A percentile compares a stretch with the other conserved stretches of the same genome.
Evolutionary conservation across 1,140 invertebrate species (phyloP).

Genomic region (Dolichoris vasculosae): DNA sequence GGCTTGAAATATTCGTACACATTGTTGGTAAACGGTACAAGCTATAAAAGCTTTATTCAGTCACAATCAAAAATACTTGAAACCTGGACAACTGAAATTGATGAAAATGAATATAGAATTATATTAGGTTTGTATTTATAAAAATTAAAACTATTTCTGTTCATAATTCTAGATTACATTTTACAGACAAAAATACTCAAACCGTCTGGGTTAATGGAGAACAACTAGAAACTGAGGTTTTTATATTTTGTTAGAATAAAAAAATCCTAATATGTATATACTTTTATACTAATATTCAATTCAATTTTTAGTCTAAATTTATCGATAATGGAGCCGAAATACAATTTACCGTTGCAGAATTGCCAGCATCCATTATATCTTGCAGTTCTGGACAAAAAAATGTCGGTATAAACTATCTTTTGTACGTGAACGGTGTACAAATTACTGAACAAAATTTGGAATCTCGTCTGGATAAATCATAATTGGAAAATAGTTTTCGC

Average conservation of each 20-base stretch:
- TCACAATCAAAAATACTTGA: slow-evolving; percentile 82
- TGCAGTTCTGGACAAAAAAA: slow-evolving; percentile 66
- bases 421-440: slow-evolving; percentile 64
- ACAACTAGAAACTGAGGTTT: slow-evolving; percentile 77
- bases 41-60: slow-evolving; percentile 83
- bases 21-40: slow-evolving; percentile 83
- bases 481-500: background rate
- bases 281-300: background rate
- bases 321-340: slow-evolving; percentile 87
- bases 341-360: slow-evolving; percentile 78
- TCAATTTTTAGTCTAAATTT: slow-evolving; percentile 80
- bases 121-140: slow-evolving; percentile 78
- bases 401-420: slow-evolving; percentile 65
- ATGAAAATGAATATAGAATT: slow-evolving; percentile 74
- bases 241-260: slow-evolving; percentile 14
- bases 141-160: slow-evolving; percentile 9
- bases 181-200: slow-evolving; percentile 84
- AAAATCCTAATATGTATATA: background rate
- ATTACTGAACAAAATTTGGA: slow-evolving; percentile 61
- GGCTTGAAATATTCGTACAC: slow-evolving; percentile 87
- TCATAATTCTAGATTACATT: slow-evolving; percentile 31
- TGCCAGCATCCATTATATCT: slow-evolving; percentile 78
- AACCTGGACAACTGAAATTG: slow-evolving; percentile 67
- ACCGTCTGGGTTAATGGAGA: slow-evolving; percentile 87
- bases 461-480: background rate